phyloP scores from a whole-genome alignment of 2,797 vertebrate species.

The Menidia menidia region DNA sequence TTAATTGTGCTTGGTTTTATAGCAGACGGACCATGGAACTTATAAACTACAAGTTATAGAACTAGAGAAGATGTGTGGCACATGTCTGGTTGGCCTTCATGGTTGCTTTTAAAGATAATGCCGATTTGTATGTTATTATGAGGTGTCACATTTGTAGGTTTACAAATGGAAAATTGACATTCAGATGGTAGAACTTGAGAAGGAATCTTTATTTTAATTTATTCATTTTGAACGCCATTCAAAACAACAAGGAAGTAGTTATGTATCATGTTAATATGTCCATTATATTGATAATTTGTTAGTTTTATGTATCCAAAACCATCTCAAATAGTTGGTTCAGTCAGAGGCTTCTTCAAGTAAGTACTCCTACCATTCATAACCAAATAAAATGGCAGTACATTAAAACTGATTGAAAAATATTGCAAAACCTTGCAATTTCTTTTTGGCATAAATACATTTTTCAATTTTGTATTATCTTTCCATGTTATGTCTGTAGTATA shows the following conservation, averaged over 20 bases:
- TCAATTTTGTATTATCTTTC: too few relatives aligned
- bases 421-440: too few relatives aligned
- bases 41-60: neutral
- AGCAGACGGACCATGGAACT: neutral
- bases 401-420: too few relatives aligned
- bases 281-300: too few relatives aligned
- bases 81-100: slow-evolving; percentile 1
- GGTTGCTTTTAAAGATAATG: slow-evolving; percentile 10
- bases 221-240: neutral
- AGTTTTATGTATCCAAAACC: too few relatives aligned
- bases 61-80: neutral
- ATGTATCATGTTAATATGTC: too few relatives aligned
- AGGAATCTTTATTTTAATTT: too few relatives aligned
- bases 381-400: too few relatives aligned
- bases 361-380: too few relatives aligned
- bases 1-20: slow-evolving; percentile 4
- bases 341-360: too few relatives aligned
- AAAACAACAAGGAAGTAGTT: neutral
- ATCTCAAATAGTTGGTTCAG: too few relatives aligned
- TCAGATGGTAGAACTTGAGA: neutral
- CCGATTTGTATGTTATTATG: slow-evolving; percentile 4
- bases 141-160: neutral
- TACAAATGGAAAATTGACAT: neutral
- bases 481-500: neutral
- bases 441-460: too few relatives aligned